Percentiles rank a stretch among this genome's conserved stretches.
These are phyloP conservation scores for Lytechinus pictus DNA, from an alignment of 35 echinoderm and acorn worm genomes.

Conservation along the genomic window DNA sequence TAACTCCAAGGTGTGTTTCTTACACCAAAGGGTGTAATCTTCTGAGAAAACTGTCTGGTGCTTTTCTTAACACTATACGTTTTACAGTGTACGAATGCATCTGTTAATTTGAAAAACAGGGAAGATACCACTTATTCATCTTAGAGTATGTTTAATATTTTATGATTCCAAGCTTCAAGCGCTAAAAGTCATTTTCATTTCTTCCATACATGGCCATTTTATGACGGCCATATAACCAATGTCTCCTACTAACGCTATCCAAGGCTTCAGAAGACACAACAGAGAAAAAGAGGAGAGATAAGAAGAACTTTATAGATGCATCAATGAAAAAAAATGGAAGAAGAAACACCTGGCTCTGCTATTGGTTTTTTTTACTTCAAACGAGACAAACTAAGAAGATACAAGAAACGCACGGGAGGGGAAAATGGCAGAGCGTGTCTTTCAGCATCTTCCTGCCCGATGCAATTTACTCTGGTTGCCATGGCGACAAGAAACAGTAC, in stretches of 20 bases:
- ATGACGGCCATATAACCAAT: background rate
- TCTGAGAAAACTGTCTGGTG: too few species aligned
- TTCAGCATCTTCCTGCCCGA: background rate
- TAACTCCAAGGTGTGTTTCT: too few species aligned
- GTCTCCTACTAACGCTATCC: background rate
- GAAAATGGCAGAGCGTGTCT: background rate
- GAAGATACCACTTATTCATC: background rate
- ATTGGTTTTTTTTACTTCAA: background rate
- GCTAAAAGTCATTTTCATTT: background rate
- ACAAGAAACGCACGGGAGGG: background rate
- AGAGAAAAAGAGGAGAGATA: background rate
- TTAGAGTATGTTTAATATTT: background rate
- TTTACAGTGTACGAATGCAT: too few species aligned
- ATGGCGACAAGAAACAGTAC: conserved; percentile 17
- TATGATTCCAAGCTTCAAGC: background rate
- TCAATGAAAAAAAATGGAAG: background rate
- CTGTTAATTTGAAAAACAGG: too few species aligned
- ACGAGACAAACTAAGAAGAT: background rate
- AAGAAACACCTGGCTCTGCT: background rate
- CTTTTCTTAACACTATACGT: too few species aligned
- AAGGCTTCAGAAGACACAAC: background rate
- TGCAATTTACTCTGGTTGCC: background rate
- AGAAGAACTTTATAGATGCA: background rate
- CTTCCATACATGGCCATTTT: background rate
- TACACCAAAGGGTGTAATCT: too few species aligned